Percentiles rank a stretch among this genome's conserved stretches.
These are phyloP conservation scores for Lamprologus sp. DNA, from an alignment of 2,113 vertebrate species.

Conservation along the genomic window DNA sequence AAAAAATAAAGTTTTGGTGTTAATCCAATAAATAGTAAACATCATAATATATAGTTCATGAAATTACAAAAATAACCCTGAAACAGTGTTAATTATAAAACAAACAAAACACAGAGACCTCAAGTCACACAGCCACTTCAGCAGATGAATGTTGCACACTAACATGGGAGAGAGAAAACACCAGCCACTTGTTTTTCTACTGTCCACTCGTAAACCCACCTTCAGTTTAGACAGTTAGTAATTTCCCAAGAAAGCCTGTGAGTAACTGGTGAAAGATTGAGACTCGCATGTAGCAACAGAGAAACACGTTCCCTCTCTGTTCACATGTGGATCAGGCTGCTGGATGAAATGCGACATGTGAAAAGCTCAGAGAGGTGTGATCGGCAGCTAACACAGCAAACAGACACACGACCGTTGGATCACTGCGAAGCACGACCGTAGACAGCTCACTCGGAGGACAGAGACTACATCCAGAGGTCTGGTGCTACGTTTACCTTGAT, in stretches of 20 bases:
- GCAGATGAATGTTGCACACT: background rate
- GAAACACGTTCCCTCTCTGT: background rate
- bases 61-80: background rate
- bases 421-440: background rate
- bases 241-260: background rate
- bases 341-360: background rate
- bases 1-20: background rate
- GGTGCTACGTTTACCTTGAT: constrained; percentile 55
- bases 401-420: background rate
- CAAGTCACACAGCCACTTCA: background rate
- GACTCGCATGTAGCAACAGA: background rate
- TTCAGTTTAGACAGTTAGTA: background rate
- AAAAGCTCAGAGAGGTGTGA: background rate
- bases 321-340: background rate
- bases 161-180: background rate
- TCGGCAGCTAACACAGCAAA: background rate
- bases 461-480: background rate
- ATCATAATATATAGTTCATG: background rate
- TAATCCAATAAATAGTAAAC: background rate
- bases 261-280: background rate
- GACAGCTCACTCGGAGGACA: background rate
- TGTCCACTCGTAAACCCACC: background rate
- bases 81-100: background rate
- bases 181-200: background rate
- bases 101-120: background rate